phyloP scores from a whole-genome alignment of 2,888 invertebrate species.

The Aspidiotus destructor region DNA sequence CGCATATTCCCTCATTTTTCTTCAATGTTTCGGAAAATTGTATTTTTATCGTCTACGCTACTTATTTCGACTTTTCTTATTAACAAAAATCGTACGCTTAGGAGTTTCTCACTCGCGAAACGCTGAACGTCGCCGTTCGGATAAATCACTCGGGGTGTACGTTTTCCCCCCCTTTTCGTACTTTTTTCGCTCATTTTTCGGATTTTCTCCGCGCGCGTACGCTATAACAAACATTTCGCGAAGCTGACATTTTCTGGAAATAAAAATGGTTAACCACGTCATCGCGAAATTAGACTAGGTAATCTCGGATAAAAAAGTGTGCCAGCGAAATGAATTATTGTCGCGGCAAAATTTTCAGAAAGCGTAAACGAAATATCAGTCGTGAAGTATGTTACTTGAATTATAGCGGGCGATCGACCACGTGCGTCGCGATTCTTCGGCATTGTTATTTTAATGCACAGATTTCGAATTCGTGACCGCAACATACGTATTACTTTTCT shows the following conservation, averaged over 20 bases:
- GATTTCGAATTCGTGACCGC: too few relatives aligned
- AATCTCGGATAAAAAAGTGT: background rate
- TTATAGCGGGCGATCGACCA: too few relatives aligned
- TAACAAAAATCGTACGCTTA: slow-evolving; percentile 16
- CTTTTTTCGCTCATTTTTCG: background rate
- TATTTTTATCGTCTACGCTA: slow-evolving; percentile 28
- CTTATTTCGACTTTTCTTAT: slow-evolving; percentile 28
- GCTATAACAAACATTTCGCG: too few relatives aligned
- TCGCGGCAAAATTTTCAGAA: background rate
- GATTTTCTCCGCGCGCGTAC: background rate
- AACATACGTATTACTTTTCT: too few relatives aligned
- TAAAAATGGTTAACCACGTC: background rate
- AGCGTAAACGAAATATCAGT: background rate
- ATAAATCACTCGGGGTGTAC: background rate
- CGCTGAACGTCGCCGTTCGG: background rate
- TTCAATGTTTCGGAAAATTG: slow-evolving; percentile 32
- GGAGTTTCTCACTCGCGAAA: background rate
- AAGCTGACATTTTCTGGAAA: background rate
- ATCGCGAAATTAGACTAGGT: background rate
- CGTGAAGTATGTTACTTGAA: too few relatives aligned
- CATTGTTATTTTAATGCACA: too few relatives aligned
- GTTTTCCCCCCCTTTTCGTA: background rate
- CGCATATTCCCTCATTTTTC: slow-evolving; percentile 31
- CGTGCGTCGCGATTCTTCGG: too few relatives aligned
- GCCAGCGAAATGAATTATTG: background rate